Base-by-base conservation (phyloP, 64 coral and sea anemone genomes). In the Actinia equina region DNA sequence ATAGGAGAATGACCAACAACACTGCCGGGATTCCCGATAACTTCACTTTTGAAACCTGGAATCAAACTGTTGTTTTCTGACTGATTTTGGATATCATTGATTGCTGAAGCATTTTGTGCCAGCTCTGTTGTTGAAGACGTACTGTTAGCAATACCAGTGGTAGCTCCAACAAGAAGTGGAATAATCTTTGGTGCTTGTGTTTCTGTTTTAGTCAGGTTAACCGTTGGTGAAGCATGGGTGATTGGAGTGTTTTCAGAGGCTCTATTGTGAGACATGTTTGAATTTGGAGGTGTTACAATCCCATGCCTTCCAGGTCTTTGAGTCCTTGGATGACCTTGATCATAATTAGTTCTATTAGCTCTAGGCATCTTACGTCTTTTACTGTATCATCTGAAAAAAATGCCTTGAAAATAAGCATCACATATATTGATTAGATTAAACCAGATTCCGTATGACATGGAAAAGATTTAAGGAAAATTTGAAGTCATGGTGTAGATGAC, bases 301-400 rank as follows among this genome's bases (percentile, higher is more conserved):
- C 26, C 41, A n/a, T 27, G 25, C 25, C 27, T 74, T 2, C 8
- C 69, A 12, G 25, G 9, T 41, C 69, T 74, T 27, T 12, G 69
- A 74, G 7, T 41, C 69, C 26, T 74, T 14, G n/a, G 27, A 74
- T 74, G 6, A 69, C 2, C n/a, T 69, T 69, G 5, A 15, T 74
- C 23, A 25, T 41, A 0, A 27, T 41, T n/a, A 11, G 7, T 2
- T 14, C 69, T 14, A 13, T 26, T 74, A 0, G 26, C 69, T 16
- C 69, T 74, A 41, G 69, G 69, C 69, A 74, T 74, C 69, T 74
- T 74, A 8, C 23, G 69, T 65, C n/a, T 74, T 69, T 69, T 69
- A 69, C 63, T 26, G 63, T 22, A 69, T 25, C 19, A 8, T 10
- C 18, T 79, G 77, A 44, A 79, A 79, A 1, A 43, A 42, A 79